phyloP scores from a whole-genome alignment of 2,888 invertebrate genomes.

The Ormia ochracea region DNA sequence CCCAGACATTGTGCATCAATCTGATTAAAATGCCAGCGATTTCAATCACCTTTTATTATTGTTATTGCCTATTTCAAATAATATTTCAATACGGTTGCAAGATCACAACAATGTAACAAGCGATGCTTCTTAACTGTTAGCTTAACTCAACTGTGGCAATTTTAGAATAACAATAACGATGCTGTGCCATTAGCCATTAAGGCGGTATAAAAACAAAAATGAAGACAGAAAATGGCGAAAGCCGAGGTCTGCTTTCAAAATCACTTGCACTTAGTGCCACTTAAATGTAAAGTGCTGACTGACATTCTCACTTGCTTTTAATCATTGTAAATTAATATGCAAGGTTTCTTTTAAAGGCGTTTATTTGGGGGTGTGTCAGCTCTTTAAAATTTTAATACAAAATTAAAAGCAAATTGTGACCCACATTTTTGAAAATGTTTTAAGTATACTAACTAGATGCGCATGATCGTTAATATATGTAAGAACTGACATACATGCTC shows the following conservation, averaged over 20 bases:
- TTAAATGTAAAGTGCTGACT: too few species aligned
- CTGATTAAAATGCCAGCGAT: too few species aligned
- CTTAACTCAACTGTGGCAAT: too few species aligned
- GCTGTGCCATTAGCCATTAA: too few species aligned
- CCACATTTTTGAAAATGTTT: slow-evolving; percentile 2
- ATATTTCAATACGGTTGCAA: too few species aligned
- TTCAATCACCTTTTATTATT: too few species aligned
- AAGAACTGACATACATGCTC: too few species aligned
- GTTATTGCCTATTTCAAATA: too few species aligned
- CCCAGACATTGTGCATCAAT: too few species aligned
- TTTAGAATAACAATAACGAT: too few species aligned
- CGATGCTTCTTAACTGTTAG: too few species aligned
- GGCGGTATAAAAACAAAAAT: neutral
- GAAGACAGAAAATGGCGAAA: neutral
- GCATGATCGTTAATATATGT: neutral
- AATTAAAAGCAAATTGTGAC: slow-evolving; percentile 37
- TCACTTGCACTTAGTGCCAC: neutral
- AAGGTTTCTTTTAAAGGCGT: neutral
- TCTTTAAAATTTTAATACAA: slow-evolving; percentile 8
- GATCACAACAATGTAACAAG: too few species aligned
- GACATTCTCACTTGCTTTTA: slow-evolving; percentile 15
- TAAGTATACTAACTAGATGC: neutral
- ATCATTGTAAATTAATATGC: neutral
- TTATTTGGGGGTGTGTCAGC: slow-evolving; percentile 17
- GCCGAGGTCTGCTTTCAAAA: neutral